phyloP scores from a whole-genome alignment of 1,140 invertebrate genomes.

The Tetragonula clypearis region DNA sequence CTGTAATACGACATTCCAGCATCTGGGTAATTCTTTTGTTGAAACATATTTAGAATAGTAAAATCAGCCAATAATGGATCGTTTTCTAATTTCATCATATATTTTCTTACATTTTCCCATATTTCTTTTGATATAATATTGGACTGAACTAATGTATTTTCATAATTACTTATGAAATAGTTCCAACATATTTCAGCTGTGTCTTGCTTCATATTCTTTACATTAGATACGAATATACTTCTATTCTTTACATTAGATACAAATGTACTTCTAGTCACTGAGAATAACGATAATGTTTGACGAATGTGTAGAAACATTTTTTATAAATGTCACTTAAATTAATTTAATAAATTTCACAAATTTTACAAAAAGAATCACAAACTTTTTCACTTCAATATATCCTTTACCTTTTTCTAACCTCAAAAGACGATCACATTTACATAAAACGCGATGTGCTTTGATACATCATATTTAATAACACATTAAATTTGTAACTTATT shows the following conservation, averaged over 20 bases:
- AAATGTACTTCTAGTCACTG: rapidly evolving
- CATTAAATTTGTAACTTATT: background rate
- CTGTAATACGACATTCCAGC: constrained; percentile 83
- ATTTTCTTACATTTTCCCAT: constrained; percentile 56
- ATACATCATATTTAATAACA: background rate
- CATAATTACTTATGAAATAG: rapidly evolving
- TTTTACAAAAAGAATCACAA: background rate
- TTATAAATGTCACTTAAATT: background rate
- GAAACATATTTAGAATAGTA: constrained; percentile 82
- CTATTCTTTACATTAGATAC: rapidly evolving
- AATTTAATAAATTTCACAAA: background rate
- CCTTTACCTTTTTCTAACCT: background rate
- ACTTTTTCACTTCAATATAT: background rate
- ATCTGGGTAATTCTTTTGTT: constrained; percentile 74
- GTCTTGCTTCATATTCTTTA: background rate
- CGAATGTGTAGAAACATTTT: background rate
- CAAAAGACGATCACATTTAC: background rate
- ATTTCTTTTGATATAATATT: background rate
- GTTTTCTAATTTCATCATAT: background rate
- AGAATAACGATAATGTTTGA: background rate
- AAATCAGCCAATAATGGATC: constrained; percentile 82
- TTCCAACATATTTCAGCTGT: background rate
- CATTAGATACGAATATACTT: rapidly evolving
- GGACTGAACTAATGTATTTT: background rate
- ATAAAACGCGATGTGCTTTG: background rate